phyloP scores from a whole-genome alignment of 35 echinoderm and acorn worm genomes.

The Apostichopus japonicus region DNA sequence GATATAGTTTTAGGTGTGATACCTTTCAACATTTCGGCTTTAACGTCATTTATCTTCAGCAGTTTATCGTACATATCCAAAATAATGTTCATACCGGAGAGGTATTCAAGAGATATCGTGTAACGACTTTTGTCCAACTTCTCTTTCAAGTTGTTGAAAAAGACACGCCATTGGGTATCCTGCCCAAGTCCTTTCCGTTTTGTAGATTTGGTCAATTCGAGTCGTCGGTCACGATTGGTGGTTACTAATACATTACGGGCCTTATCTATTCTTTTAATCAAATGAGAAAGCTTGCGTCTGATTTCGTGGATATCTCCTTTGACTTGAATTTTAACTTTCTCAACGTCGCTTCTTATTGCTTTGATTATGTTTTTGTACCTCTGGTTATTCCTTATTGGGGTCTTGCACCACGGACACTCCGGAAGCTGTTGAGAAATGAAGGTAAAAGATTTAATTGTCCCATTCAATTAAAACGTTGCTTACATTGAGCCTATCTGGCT shows the following conservation, averaged over 20 bases:
- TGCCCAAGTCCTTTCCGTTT: background rate
- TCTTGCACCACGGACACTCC: conserved; percentile 82
- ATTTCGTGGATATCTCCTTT: conserved; percentile 35
- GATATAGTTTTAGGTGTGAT: background rate
- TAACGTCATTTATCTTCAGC: background rate
- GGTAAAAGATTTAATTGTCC: too few relatives aligned
- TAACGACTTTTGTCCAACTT: background rate
- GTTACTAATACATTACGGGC: background rate
- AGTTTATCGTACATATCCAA: background rate
- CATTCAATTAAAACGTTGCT: too few relatives aligned
- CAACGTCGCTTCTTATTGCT: conserved; percentile 68
- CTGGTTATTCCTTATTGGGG: conserved; percentile 66
- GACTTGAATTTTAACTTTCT: conserved; percentile 67
- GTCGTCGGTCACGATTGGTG: background rate
- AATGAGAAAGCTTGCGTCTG: background rate
- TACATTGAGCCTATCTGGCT: too few relatives aligned
- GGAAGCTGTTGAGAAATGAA: background rate
- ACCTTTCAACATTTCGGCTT: background rate
- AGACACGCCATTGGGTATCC: background rate
- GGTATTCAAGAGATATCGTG: background rate
- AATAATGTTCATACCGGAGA: background rate
- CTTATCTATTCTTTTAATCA: background rate
- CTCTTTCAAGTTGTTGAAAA: background rate
- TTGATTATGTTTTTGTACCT: conserved; percentile 76
- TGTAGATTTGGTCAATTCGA: background rate